Conservation (phyloP, 2,797 vertebrate genomes). For the Danio jaintianensis region DNA sequence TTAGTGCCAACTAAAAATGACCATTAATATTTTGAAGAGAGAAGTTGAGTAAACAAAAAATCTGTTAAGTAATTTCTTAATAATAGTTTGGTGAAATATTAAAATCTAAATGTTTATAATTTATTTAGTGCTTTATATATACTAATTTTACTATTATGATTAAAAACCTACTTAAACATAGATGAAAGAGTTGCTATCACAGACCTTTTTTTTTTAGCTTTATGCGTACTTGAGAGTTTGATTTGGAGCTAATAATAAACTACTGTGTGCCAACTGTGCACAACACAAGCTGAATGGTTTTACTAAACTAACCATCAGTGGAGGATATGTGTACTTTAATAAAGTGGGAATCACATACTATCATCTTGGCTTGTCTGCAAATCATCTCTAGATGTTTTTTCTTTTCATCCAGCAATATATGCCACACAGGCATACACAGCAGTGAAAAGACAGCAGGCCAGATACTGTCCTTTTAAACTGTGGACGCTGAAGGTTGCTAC, state of each 20-base stretch:
- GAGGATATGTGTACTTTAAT: conserved; percentile 17
- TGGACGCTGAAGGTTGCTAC: conserved; percentile 18
- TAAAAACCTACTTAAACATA: not conserved
- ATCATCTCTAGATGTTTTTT: not conserved
- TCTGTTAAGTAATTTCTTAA: too few species aligned
- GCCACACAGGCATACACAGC: too few species aligned
- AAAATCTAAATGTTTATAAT: not conserved
- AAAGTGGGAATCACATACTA: not conserved
- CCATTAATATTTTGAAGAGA: too few species aligned
- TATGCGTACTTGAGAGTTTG: conserved; percentile 2
- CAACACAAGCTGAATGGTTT: conserved; percentile 6
- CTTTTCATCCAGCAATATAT: not conserved
- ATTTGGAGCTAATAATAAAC: conserved; percentile 5
- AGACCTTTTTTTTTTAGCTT: too few species aligned
- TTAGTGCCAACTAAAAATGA: too few species aligned
- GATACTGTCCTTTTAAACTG: not conserved
- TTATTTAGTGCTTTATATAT: not conserved
- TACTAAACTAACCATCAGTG: not conserved
- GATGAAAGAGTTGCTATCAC: not conserved
- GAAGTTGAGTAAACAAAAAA: too few species aligned
- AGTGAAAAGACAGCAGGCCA: not conserved
- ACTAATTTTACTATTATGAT: not conserved
- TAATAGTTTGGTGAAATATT: too few species aligned
- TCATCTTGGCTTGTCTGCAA: not conserved
- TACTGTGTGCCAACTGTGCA: not conserved